These are phyloP conservation scores for Meghimatium bilineatum DNA, from an alignment of 2,888 invertebrate species.

Conservation along the genomic window DNA sequence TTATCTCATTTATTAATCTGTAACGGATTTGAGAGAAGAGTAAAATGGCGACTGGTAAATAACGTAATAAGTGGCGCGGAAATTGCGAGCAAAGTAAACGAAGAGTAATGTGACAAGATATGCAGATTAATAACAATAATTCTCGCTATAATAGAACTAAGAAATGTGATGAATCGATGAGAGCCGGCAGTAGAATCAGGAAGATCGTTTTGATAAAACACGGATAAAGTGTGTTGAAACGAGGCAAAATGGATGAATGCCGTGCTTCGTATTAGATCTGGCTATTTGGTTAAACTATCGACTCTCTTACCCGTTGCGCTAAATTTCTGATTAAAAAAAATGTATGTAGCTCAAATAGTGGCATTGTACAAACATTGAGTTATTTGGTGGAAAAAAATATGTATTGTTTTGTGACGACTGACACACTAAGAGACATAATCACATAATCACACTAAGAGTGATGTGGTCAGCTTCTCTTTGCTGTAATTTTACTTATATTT, in stretches of 20 bases:
- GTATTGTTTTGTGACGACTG: background rate
- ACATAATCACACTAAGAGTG: no score
- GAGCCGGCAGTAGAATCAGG: background rate
- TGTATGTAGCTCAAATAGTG: no score
- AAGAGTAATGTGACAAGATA: conserved; percentile 13
- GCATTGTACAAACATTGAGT: no score
- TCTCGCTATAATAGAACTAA: background rate
- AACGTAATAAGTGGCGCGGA: background rate
- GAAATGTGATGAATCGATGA: background rate
- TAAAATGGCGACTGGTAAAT: background rate
- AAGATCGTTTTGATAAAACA: background rate
- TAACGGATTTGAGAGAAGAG: background rate
- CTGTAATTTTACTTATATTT: no score
- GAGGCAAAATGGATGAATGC: background rate
- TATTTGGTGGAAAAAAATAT: background rate
- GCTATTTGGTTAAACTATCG: no score
- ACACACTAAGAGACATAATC: no score
- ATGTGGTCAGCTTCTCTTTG: no score
- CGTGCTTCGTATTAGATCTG: no score
- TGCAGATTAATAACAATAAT: conserved; percentile 7
- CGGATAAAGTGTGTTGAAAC: background rate
- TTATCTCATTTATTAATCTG: background rate
- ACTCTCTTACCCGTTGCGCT: no score
- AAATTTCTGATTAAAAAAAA: no score
- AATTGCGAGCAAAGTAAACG: background rate